These are phyloP conservation scores for Augochlorella aurata DNA, from an alignment of 2,888 invertebrate species.

Conservation along the genomic window DNA sequence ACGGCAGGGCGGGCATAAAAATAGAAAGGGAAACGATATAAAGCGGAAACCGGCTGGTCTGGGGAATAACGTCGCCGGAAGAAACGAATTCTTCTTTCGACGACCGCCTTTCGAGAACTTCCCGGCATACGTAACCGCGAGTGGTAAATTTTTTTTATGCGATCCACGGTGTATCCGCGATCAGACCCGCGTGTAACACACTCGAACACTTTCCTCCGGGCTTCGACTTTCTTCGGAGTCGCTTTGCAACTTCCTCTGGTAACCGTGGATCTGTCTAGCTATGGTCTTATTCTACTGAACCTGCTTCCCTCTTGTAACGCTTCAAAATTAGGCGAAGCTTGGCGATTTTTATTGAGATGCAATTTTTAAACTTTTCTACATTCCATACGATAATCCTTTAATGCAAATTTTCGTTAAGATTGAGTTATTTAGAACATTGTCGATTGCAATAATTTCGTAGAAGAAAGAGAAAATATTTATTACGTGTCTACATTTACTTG, in stretches of 20 bases:
- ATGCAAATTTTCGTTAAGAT: neutral
- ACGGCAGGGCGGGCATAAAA: constrained; percentile 54
- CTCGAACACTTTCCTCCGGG: constrained; percentile 9
- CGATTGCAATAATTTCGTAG: no score
- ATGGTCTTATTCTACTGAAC: neutral
- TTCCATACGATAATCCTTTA: neutral
- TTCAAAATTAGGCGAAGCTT: neutral
- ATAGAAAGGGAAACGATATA: constrained; percentile 61
- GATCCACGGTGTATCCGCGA: constrained; percentile 1
- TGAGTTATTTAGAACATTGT: no score
- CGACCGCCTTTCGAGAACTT: neutral
- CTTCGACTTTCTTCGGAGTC: constrained; percentile 5
- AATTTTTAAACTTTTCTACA: neutral
- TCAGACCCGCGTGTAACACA: constrained; percentile 3
- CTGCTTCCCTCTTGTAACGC: neutral
- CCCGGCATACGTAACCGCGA: constrained; percentile 2
- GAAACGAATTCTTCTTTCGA: constrained; percentile 49
- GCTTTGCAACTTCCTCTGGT: neutral
- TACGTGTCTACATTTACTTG: no score
- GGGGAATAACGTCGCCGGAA: constrained; percentile 40
- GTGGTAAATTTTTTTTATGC: constrained; percentile 34
- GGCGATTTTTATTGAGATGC: neutral
- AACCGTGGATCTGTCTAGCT: neutral
- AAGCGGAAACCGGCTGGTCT: constrained; percentile 45
- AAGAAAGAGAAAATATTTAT: no score